Percentiles rank a stretch among this genome's conserved stretches.
These are phyloP conservation scores for Iphiclides podalirius DNA, from an alignment of 2,888 invertebrate species.

Conservation along the genomic window DNA sequence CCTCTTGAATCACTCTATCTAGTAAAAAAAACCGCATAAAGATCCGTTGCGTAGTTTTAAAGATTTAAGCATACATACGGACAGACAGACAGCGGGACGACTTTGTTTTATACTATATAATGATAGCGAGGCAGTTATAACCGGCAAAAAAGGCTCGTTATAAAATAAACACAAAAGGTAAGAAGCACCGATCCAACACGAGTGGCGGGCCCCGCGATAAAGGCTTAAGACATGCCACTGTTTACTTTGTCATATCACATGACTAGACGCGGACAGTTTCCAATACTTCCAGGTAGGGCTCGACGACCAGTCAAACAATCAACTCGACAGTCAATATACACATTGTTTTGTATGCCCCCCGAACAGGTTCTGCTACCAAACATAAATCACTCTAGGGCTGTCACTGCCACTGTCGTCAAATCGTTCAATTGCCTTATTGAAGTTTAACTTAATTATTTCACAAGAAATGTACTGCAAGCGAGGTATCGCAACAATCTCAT, in stretches of 20 bases:
- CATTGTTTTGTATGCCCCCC: slow-evolving; percentile 10
- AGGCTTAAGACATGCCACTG: background rate
- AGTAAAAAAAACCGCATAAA: too few relatives aligned
- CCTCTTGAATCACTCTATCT: too few relatives aligned
- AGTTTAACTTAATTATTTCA: too few relatives aligned
- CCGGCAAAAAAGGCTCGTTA: background rate
- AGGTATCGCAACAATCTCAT: too few relatives aligned
- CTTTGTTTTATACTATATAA: too few relatives aligned
- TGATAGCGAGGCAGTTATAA: too few relatives aligned
- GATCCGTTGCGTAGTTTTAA: too few relatives aligned
- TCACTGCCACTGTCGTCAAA: background rate
- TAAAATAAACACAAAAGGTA: background rate
- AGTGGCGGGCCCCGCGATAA: slow-evolving; percentile 1
- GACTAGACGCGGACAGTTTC: slow-evolving; percentile 8
- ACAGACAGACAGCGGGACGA: too few relatives aligned
- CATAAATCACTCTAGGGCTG: slow-evolving; percentile 10
- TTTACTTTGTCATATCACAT: slow-evolving; percentile 15
- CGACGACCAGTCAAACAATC: slow-evolving; percentile 18
- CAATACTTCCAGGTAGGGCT: slow-evolving; percentile 18
- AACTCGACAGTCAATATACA: slow-evolving; percentile 13
- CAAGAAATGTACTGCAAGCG: too few relatives aligned
- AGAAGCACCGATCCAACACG: background rate
- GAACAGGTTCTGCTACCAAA: slow-evolving; percentile 13
- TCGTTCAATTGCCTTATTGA: too few relatives aligned
- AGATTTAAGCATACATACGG: too few relatives aligned